Evolutionary conservation across 2,888 invertebrate species (phyloP).

Genomic region (Stenodera caucasica): DNA sequence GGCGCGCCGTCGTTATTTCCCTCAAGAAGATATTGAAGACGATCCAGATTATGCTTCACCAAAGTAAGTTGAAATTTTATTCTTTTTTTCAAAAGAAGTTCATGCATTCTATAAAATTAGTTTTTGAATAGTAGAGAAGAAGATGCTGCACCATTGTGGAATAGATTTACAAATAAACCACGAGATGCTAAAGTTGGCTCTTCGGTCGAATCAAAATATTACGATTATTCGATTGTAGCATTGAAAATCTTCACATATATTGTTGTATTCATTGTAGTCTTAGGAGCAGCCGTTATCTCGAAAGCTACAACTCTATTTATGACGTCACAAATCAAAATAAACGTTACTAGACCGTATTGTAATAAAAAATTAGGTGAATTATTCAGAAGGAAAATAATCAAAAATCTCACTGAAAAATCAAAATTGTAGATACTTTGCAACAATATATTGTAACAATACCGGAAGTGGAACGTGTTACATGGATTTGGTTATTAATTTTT

Average conservation of each 20-base stretch:
- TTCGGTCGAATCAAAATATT: slow-evolving; percentile 71
- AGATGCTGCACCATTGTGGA: slow-evolving; percentile 61
- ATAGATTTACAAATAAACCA: slow-evolving; percentile 75
- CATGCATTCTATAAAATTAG: no score
- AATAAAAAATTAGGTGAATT: slow-evolving; percentile 78
- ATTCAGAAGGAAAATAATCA: neutral
- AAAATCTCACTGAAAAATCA: neutral
- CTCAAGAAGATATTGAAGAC: neutral
- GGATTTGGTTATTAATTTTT: slow-evolving; percentile 91
- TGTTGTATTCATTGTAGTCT: slow-evolving; percentile 81
- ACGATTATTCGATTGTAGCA: slow-evolving; percentile 80
- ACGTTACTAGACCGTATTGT: slow-evolving; percentile 76
- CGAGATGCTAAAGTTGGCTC: slow-evolving; percentile 70
- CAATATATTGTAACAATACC: slow-evolving; percentile 80
- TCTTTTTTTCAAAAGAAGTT: slow-evolving; percentile 8
- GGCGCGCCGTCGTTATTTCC: slow-evolving; percentile 12
- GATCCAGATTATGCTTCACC: slow-evolving; percentile 14
- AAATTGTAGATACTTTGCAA: slow-evolving; percentile 77
- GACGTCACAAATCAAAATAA: slow-evolving; percentile 87
- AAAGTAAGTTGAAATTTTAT: slow-evolving; percentile 13
- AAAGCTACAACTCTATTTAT: slow-evolving; percentile 89
- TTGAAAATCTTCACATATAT: no score
- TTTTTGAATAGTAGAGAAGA: slow-evolving; percentile 37
- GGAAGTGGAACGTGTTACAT: slow-evolving; percentile 83
- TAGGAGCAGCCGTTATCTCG: slow-evolving; percentile 82